phyloP scores from a whole-genome alignment of 2,113 vertebrate species.

The Nothocercus nigrocapillus region DNA sequence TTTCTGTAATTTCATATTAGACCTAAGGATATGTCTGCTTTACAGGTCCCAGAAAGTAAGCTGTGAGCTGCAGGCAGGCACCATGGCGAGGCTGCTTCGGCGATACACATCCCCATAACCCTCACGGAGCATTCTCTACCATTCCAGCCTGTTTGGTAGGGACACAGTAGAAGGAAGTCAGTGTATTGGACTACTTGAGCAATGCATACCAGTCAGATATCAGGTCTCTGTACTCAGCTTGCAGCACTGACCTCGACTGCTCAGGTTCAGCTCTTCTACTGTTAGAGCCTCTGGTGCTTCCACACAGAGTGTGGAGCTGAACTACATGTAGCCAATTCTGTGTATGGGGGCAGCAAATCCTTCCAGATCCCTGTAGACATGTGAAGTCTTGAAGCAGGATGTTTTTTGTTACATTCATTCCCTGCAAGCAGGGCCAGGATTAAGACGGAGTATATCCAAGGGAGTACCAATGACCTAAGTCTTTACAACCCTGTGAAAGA shows the following conservation, averaged over 20 bases:
- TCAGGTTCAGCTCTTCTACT: not conserved
- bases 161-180: not conserved
- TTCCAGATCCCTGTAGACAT: not conserved
- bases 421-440: not conserved
- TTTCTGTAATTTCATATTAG: not conserved
- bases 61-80: not conserved
- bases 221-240: not conserved
- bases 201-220: not conserved
- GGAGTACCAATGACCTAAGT: not conserved
- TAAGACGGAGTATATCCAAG: not conserved
- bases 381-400: not conserved
- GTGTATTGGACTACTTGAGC: not conserved
- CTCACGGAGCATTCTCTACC: not conserved
- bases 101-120: not conserved
- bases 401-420: not conserved
- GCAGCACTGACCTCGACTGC: not conserved
- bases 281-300: not conserved
- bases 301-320: not conserved
- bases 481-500: not conserved
- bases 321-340: not conserved
- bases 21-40: not conserved
- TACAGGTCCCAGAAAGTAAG: not conserved
- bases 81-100: not conserved
- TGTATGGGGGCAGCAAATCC: not conserved
- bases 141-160: not conserved